Conservation (phyloP, 2,797 vertebrate genomes). For the Dryobates pubescens region DNA sequence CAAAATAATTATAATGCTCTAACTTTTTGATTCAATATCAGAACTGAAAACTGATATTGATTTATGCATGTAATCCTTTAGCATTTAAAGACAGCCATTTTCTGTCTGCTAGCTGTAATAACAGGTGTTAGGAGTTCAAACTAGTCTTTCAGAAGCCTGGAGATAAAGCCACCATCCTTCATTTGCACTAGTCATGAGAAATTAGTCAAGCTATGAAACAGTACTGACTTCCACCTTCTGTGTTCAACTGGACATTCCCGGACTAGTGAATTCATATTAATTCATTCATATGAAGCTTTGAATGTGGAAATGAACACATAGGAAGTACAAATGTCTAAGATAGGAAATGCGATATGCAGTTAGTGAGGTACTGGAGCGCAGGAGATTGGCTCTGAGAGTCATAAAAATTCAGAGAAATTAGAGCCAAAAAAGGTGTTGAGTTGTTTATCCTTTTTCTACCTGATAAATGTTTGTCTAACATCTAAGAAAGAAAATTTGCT, state of each 20-base stretch:
- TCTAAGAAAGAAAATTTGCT: slow-evolving; percentile 32
- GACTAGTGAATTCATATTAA: background rate
- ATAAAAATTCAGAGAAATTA: background rate
- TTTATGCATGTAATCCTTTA: background rate
- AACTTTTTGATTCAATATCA: background rate
- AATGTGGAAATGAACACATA: background rate
- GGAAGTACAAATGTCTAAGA: background rate
- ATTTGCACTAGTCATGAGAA: background rate
- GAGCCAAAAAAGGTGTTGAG: background rate
- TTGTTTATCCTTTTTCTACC: slow-evolving; percentile 19
- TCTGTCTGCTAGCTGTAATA: background rate
- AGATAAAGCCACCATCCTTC: background rate
- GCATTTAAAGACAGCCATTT: background rate
- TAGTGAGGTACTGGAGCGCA: background rate
- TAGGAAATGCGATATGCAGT: background rate
- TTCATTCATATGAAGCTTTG: background rate
- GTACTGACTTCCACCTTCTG: background rate
- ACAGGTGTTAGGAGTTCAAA: background rate
- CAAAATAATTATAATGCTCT: background rate
- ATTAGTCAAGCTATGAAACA: background rate
- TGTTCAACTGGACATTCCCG: background rate
- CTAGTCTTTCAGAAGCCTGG: background rate
- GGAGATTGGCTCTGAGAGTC: background rate
- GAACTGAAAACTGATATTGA: background rate
- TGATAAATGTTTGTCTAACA: slow-evolving; percentile 29